These are phyloP conservation scores for Percopsis omiscomaycus DNA, from an alignment of 2,797 vertebrate genomes.

Conservation along the genomic window DNA sequence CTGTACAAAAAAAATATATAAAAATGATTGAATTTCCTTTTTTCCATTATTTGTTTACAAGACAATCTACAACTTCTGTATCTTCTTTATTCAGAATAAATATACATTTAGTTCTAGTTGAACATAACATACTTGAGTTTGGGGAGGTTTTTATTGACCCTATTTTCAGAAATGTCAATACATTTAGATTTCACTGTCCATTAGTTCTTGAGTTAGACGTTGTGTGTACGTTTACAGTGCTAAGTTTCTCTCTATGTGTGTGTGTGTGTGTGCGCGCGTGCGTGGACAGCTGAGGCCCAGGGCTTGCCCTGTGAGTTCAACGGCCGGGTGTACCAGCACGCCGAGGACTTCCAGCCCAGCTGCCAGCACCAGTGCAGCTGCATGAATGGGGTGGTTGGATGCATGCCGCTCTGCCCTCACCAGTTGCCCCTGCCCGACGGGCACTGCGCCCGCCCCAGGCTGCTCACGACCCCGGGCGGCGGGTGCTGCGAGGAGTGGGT, in stretches of 20 bases:
- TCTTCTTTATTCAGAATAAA: too few species aligned
- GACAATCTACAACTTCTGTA: too few species aligned
- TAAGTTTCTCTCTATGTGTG: background rate
- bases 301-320: constrained; percentile 76
- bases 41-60: too few species aligned
- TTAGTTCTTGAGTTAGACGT: background rate
- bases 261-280: constrained; percentile 3
- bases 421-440: constrained; percentile 64
- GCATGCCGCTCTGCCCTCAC: constrained; percentile 77
- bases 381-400: constrained; percentile 79
- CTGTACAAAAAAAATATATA: too few species aligned
- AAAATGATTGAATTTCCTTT: too few species aligned
- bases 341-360: constrained; percentile 78
- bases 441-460: constrained; percentile 62
- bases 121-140: too few species aligned
- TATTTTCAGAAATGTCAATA: too few species aligned
- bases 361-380: constrained; percentile 80
- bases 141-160: too few species aligned
- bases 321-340: constrained; percentile 76
- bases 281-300: constrained; percentile 69
- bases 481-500: constrained; percentile 76
- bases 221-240: constrained; percentile 1
- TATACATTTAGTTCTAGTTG: too few species aligned
- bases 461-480: constrained; percentile 41
- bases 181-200: too few species aligned